Evolutionary conservation across 2,113 vertebrate genomes (phyloP), one percentile per base, ranked within the genome.

Genomic region (Megalops atlanticus): DNA sequence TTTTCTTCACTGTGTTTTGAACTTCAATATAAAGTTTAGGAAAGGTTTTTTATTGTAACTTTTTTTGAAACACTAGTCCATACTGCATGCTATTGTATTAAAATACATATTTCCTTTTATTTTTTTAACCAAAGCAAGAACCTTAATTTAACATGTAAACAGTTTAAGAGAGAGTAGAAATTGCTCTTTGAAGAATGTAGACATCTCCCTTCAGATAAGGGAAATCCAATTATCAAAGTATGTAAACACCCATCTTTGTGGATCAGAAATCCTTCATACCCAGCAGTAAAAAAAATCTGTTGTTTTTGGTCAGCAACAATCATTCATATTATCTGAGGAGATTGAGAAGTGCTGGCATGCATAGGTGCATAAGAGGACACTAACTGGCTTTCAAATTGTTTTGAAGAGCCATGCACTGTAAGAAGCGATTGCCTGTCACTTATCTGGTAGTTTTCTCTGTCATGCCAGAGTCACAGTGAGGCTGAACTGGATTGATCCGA

Each of bases 381-480:
- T 36, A 4, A 24, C 8, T 58, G 18, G 15, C 18, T 58, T 58
- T 18, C 5, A 5, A 27, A 74, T 33, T 36, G 69, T 82, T 69
- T 73, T 83, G 49, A 58, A 70, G n/a, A 74, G 75, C 71, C 74
- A 31, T 68, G 49, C 21, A 15, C 79, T 76, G 79, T 47, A 68
- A 45, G 45, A 84, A 78, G 80, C 82, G 82, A 84, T 79, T 80
- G 54, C n/a, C 39, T 76, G 36, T 39, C 70, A 3, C 74, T 75
- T 84, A 85, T 85, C 78, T 84, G 82, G 71, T 70, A 75, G 76
- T 80, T 84, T 76, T 81, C 71, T 81, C 81, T n/a, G n/a, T n/a
- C n/a, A n/a, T n/a, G n/a, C n/a, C n/a, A n/a, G n/a, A 77, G 72
- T 75, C 75, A 76, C 27, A 78, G 76, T 76, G 41, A 52, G 79